Evolutionary conservation across 2,888 invertebrate species (phyloP).

Genomic region (Sarcophaga carnaria): DNA sequence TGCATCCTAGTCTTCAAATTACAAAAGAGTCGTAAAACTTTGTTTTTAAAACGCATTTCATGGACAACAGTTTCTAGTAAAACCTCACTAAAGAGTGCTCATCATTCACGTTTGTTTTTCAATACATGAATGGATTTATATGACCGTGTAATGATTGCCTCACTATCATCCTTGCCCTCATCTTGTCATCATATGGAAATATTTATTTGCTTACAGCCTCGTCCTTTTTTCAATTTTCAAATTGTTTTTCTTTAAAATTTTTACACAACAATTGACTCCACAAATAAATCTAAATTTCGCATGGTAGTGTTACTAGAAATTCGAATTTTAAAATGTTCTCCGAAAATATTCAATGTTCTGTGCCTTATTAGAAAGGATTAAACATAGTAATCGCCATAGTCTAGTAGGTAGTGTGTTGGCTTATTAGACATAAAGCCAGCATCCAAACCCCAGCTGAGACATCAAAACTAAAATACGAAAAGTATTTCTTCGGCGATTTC

Average conservation of each 20-base stretch:
- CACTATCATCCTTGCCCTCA: not conserved
- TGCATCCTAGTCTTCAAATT: not conserved
- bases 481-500: too few species aligned
- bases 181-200: constrained; percentile 22
- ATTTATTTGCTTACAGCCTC: not conserved
- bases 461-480: too few species aligned
- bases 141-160: too few species aligned
- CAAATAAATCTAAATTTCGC: constrained; percentile 45
- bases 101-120: not conserved
- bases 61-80: constrained; percentile 28
- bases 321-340: too few species aligned
- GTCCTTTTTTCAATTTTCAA: not conserved
- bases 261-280: constrained; percentile 36
- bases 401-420: too few species aligned
- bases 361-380: too few species aligned
- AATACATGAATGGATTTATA: too few species aligned
- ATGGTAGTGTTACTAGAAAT: constrained; percentile 26
- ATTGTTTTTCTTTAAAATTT: not conserved
- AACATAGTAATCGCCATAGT: too few species aligned
- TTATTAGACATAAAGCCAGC: too few species aligned
- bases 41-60: not conserved
- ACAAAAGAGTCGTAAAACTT: not conserved
- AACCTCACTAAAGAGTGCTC: constrained; percentile 46
- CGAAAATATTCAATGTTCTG: too few species aligned
- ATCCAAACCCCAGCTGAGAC: too few species aligned